phyloP scores from a whole-genome alignment of 1,140 invertebrate species.

The Brachionus angularis region DNA sequence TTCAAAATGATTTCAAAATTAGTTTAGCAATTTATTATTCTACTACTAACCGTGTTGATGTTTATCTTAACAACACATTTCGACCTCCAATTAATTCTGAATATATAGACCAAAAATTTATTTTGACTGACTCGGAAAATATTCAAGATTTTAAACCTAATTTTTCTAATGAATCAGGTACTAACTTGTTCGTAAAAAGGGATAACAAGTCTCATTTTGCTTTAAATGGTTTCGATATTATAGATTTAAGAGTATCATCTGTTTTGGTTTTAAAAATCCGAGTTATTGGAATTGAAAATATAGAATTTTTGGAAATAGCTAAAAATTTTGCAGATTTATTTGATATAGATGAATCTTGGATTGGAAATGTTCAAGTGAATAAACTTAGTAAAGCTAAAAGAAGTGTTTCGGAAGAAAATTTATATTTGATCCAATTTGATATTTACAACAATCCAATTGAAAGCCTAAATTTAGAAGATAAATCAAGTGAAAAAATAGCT shows the following conservation, averaged over 20 bases:
- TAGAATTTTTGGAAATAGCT: background rate
- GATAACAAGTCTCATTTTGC: constrained; percentile 10
- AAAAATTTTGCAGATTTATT: constrained; percentile 42
- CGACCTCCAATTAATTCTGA: constrained; percentile 49
- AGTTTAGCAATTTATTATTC: constrained; percentile 49
- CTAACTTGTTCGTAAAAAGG: constrained; percentile 1
- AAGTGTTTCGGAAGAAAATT: background rate
- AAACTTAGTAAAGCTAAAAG: constrained; percentile 4
- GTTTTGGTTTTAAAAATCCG: constrained; percentile 5
- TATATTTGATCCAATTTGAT: constrained; percentile 40
- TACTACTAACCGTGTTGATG: constrained; percentile 50
- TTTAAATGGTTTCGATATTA: background rate
- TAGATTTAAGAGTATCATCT: constrained; percentile 28
- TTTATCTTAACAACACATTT: constrained; percentile 48
- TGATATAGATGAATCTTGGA: constrained; percentile 5
- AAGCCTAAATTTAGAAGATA: background rate
- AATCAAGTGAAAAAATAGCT: background rate
- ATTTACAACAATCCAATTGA: background rate
- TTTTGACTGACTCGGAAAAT: background rate
- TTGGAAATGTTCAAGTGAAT: constrained; percentile 21
- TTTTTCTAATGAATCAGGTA: background rate
- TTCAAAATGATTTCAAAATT: constrained; percentile 46
- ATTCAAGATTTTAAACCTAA: constrained; percentile 36
- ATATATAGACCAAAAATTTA: constrained; percentile 19
- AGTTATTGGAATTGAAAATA: background rate